Evolutionary conservation across 2,888 invertebrate species (phyloP), one percentile per base, ranked within the genome.

Genomic region (Callyntrura sp.): DNA sequence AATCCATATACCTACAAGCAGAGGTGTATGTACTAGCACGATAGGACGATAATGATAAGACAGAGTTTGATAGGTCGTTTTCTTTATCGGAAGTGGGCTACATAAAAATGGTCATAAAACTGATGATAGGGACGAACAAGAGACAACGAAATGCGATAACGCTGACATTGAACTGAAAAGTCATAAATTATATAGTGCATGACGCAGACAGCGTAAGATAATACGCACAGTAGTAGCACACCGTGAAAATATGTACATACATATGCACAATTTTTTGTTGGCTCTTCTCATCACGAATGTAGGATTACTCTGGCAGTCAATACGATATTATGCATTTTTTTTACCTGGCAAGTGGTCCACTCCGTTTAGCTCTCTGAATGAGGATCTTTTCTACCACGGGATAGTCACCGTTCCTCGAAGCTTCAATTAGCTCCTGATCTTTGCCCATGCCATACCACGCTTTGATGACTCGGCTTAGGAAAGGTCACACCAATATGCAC

Each of bases 391-490:
- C 98, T 93, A 98, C 98, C 94, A 97, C 96, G 93, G 96, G 96
- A 94, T 97, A 96, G 95, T 98, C 98, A 94, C 98, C 99, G 95
- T 97, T 98, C 94, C 98, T 96, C 93, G 98, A 98, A 94, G 98
- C 99, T 95, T 99, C 98, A 95, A 99, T 96, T 95, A 99, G 96
- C 95, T 99, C 98, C 95, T 98, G 98, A 95, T 99, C 98, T 95
- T 98, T 98, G 95, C 98, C 98, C 98, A 99, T 99, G 94, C 92
- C 91, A 91, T 91, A 91, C 86, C 89, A 89, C 83, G 78, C 65
- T 89, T 65, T 51, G 60, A 73, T 70, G 25, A 83, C 70, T 43
- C 83, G 83, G 28, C 81, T 85, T 43, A 25, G 28, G 5, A 73
- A 65, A 81, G 65, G 48, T 48, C 87, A 65, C 60, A 76, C 23